Base-by-base conservation (phyloP, 2,888 invertebrate species). In the Teleogryllus oceanicus region DNA sequence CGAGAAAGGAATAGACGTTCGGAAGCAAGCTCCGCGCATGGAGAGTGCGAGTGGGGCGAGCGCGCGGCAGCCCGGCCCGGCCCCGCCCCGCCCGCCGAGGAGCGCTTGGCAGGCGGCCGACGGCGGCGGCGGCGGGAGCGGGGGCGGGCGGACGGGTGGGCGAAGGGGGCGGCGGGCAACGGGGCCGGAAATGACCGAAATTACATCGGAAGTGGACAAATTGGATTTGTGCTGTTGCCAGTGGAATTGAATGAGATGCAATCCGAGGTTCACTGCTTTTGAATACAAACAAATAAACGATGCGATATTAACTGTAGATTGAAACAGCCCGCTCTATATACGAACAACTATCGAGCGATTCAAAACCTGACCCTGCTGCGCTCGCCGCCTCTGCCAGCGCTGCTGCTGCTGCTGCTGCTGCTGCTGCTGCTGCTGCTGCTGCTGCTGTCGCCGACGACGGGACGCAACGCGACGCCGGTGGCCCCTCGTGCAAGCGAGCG, bases 141-240 rank as follows among this genome's bases (percentile, higher is more conserved):
- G 62, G 62, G 8, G 62, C 12, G n/a, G 62, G 62, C 62, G 62
- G 4, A 8, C 8, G 37, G 37, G 37, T 8, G 37, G 16, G 62
- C 62, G 13, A n/a, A 62, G 62, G n/a, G 16, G n/a, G 62, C n/a
- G 62, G 62, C 62, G 62, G 62, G 62, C 62, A 62, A n/a, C 62
- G 62, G 62, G 62, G 62, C 62, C 62, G 62, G 16, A 62, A 16
- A 62, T 62, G 62, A 62, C 62, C 62, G 62, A 62, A 62, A 62
- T 62, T 62, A 62, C 62, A 62, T 62, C 62, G 62, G 62, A 62
- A 62, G 62, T 13, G 16, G 62, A 62, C 62, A 62, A 62, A 62
- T 62, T 62, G 62, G 62, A 62, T 62, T 62, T 62, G 62, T 62
- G 62, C 62, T 62, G 62, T 62, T 62, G 62, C 62, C 62, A 62